Conservation (phyloP, 2,113 vertebrate genomes). For the Petrocephalus microphthalmus region DNA sequence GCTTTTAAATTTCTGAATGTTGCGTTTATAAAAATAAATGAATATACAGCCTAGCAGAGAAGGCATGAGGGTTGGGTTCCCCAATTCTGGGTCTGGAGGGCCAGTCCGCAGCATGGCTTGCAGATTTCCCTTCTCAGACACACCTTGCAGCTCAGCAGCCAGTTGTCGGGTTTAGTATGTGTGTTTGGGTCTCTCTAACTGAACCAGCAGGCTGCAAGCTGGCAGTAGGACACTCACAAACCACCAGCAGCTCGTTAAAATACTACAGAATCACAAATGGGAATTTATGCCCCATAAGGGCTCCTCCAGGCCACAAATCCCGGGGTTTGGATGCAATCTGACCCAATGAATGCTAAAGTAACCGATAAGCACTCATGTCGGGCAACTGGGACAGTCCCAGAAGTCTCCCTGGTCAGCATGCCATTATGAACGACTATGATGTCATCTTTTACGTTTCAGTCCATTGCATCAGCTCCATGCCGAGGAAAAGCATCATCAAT, state of each 20-base stretch:
- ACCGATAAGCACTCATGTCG: background rate
- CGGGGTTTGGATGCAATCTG: background rate
- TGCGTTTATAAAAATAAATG: too few relatives aligned
- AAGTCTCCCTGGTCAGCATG: background rate
- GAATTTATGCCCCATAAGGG: background rate
- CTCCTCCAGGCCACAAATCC: background rate
- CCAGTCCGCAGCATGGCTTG: background rate
- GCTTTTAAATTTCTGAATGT: too few relatives aligned
- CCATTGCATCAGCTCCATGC: background rate
- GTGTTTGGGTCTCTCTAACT: background rate
- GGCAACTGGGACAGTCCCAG: background rate
- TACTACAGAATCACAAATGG: background rate
- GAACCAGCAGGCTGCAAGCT: background rate
- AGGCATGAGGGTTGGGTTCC: too few relatives aligned
- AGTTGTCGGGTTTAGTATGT: background rate
- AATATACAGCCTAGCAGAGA: too few relatives aligned
- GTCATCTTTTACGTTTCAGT: background rate
- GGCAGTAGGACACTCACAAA: background rate
- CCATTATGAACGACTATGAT: background rate
- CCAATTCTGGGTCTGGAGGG: too few relatives aligned
- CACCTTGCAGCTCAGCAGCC: background rate
- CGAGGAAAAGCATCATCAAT: background rate
- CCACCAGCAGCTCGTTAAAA: background rate
- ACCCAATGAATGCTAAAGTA: background rate
- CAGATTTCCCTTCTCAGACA: background rate